phyloP scores from a whole-genome alignment of 2,888 invertebrate genomes.

The Lepidochrysops patricia region DNA sequence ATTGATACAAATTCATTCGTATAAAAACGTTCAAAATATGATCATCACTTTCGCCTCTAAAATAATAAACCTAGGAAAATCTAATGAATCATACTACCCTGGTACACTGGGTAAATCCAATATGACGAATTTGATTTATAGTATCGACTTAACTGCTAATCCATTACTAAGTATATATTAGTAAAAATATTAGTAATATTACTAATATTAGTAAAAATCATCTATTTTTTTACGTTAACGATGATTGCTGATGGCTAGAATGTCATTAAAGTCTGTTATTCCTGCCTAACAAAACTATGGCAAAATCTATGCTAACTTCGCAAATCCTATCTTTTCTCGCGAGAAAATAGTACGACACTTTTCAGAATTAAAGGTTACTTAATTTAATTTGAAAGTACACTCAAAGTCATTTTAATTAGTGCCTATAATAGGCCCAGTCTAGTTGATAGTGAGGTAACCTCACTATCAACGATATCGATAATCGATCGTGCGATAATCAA shows the following conservation, averaged over 20 bases:
- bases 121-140: not conserved
- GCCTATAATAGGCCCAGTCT: not conserved
- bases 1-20: no score
- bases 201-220: no score
- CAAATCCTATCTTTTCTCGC: not conserved
- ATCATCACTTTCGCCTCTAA: no score
- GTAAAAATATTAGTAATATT: not conserved
- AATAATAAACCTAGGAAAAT: not conserved
- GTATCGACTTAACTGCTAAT: not conserved
- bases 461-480: no score
- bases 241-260: no score
- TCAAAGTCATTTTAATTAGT: not conserved
- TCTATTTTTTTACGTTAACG: no score
- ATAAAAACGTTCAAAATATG: no score
- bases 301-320: no score
- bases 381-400: not conserved
- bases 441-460: not conserved
- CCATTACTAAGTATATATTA: not conserved
- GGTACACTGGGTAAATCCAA: not conserved
- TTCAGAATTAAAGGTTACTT: not conserved
- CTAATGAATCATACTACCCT: not conserved
- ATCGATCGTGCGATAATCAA: not conserved
- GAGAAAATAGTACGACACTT: not conserved
- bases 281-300: no score
- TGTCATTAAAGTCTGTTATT: no score